Percentiles rank a stretch among this genome's conserved stretches.
phyloP scores from a whole-genome alignment of 1,140 invertebrate species.

The Oedothorax gibbosus region DNA sequence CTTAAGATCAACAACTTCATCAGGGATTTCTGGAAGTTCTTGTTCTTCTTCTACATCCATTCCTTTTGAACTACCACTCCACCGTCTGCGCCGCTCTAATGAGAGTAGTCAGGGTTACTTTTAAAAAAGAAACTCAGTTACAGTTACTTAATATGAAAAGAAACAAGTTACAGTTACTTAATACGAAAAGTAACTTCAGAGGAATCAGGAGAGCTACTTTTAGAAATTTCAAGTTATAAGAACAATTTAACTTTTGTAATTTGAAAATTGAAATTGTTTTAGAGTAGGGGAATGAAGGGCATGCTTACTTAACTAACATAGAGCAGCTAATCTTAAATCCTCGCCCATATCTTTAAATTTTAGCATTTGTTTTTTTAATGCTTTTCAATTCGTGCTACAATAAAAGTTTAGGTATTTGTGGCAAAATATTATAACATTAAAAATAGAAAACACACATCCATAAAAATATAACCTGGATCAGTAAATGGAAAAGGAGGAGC shows the following conservation, averaged over 20 bases:
- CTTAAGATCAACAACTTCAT: conserved; percentile 70
- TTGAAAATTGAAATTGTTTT: background rate
- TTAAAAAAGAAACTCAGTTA: background rate
- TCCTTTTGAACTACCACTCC: conserved; percentile 83
- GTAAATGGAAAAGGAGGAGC: conserved; percentile 98
- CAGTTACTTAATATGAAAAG: background rate
- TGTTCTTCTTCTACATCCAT: conserved; percentile 79
- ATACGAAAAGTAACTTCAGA: background rate
- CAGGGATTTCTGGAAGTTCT: conserved; percentile 67
- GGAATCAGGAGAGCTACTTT: background rate
- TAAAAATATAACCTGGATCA: conserved; percentile 77
- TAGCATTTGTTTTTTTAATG: no score
- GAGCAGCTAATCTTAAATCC: no score
- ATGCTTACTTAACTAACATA: no score
- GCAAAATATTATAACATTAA: background rate
- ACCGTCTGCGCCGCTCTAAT: conserved; percentile 79
- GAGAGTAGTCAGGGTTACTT: background rate
- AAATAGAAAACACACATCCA: background rate
- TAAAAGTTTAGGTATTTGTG: no score
- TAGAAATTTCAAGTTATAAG: background rate
- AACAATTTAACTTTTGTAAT: background rate
- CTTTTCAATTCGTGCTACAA: no score
- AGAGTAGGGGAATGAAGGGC: no score
- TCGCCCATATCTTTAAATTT: no score
- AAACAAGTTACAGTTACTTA: background rate